These are phyloP conservation scores for Hemithea aestivaria DNA, from an alignment of 2,888 invertebrate genomes.

Conservation along the genomic window DNA sequence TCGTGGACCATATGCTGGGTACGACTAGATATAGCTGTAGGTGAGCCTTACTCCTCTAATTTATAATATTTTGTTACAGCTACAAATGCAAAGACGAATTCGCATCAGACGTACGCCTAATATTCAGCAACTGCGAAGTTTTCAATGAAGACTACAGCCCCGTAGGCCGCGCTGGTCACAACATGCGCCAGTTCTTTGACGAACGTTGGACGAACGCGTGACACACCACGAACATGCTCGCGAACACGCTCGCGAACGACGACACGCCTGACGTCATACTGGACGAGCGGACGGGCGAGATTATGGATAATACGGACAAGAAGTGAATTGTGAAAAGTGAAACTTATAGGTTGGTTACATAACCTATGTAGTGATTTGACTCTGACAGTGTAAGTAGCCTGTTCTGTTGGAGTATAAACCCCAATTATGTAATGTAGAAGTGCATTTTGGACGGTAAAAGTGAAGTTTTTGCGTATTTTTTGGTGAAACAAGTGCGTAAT, in stretches of 20 bases:
- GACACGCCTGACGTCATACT: slow-evolving; percentile 8
- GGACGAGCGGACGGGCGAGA: slow-evolving; percentile 11
- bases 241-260: slow-evolving; percentile 5
- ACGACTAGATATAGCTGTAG: no score
- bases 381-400: no score
- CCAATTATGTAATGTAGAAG: no score
- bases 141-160: slow-evolving; percentile 99
- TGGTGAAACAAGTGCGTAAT: no score
- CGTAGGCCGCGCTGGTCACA: slow-evolving; percentile 97
- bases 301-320: slow-evolving; percentile 7
- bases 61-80: no score
- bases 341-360: background rate
- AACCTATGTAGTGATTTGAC: no score
- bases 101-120: slow-evolving; percentile 93
- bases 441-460: background rate
- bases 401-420: no score
- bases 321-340: background rate
- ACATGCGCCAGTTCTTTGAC: slow-evolving; percentile 95
- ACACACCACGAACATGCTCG: slow-evolving; percentile 6
- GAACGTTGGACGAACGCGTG: slow-evolving; percentile 82
- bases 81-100: slow-evolving; percentile 97
- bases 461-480: background rate
- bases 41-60: no score
- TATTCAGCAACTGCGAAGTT: slow-evolving; percentile 98
- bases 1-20: no score